Evolutionary conservation across 2,888 invertebrate species (phyloP).

Genomic region (Nemotelus nigrinus): DNA sequence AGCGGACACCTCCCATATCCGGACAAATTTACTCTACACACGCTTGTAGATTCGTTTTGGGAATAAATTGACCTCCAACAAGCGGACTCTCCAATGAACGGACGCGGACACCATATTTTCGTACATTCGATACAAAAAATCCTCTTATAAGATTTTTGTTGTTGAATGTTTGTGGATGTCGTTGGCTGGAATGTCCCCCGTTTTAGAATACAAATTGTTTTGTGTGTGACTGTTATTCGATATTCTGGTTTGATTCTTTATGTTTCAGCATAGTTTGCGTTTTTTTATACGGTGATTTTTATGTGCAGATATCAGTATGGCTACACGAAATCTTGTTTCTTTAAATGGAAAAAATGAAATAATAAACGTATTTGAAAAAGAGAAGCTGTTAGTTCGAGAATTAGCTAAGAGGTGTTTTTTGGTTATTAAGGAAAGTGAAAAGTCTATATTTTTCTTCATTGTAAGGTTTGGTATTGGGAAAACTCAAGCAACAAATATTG

Average conservation of each 20-base stretch:
- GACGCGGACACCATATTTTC: constrained; percentile 27
- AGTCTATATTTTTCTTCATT: neutral
- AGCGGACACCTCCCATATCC: neutral
- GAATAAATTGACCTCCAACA: constrained; percentile 9
- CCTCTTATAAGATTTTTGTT: constrained; percentile 1
- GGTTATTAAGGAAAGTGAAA: neutral
- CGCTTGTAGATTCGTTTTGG: constrained; percentile 13
- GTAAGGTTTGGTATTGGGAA: neutral
- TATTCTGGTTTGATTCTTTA: constrained; percentile 10
- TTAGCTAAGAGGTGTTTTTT: neutral
- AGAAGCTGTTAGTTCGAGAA: neutral
- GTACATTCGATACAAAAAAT: constrained; percentile 1
- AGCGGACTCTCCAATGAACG: constrained; percentile 19
- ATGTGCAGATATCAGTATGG: neutral
- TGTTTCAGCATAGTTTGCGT: constrained; percentile 9
- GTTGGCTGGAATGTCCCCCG: constrained; percentile 1
- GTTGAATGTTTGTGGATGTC: constrained; percentile 11
- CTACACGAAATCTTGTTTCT: neutral
- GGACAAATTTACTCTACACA: constrained; percentile 14
- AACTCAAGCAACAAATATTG: too few species aligned
- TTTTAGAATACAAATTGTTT: constrained; percentile 9
- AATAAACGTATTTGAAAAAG: neutral
- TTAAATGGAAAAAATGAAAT: neutral
- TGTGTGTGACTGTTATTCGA: constrained; percentile 4
- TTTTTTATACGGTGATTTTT: neutral